Percentiles rank a stretch among this genome's conserved stretches.
Evolutionary conservation across 2,113 vertebrate species (phyloP).

Genomic region (Rostratula benghalensis): DNA sequence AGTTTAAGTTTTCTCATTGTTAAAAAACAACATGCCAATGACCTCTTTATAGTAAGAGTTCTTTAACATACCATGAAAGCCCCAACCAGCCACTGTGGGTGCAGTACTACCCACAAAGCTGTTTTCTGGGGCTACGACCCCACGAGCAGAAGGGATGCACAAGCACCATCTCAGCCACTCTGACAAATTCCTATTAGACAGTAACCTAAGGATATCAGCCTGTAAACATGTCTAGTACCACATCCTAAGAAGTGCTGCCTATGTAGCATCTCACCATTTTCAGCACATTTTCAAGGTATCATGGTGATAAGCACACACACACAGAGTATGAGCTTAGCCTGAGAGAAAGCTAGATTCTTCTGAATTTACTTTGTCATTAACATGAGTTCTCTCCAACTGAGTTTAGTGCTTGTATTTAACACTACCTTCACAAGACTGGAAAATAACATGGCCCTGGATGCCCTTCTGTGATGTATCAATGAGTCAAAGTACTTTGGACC

Average conservation of each 20-base stretch:
- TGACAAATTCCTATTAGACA: not conserved
- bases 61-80: not conserved
- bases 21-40: not conserved
- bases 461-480: not conserved
- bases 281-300: not conserved
- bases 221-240: not conserved
- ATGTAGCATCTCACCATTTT: not conserved
- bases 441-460: not conserved
- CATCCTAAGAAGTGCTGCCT: not conserved
- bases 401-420: not conserved
- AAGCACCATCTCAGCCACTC: not conserved
- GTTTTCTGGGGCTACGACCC: not conserved
- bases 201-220: not conserved
- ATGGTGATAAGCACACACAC: not conserved
- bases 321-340: not conserved
- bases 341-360: not conserved
- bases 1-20: not conserved
- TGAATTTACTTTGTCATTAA: not conserved
- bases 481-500: not conserved
- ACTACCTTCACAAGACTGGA: not conserved
- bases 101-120: rapidly evolving
- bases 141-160: not conserved
- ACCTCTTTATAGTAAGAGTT: not conserved
- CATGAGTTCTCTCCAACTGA: not conserved
- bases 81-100: not conserved